phyloP scores from a whole-genome alignment of 2,888 invertebrate species.

The Agonum fuliginosum region DNA sequence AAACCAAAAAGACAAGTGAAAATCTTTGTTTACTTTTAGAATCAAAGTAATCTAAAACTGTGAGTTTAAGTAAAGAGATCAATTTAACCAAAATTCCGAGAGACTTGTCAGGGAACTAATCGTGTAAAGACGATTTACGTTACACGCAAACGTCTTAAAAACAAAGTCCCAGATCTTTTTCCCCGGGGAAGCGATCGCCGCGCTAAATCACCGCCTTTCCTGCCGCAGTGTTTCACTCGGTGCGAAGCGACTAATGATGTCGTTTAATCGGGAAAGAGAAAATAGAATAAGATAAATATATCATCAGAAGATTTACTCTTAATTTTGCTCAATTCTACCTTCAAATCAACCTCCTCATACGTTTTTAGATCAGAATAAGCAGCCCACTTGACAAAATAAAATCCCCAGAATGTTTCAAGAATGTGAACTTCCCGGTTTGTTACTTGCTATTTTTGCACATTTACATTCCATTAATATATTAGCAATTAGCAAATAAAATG shows the following conservation, averaged over 20 bases:
- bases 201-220: slow-evolving; percentile 10
- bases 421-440: too few relatives aligned
- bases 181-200: slow-evolving; percentile 20
- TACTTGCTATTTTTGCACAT: too few relatives aligned
- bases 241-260: slow-evolving; percentile 51
- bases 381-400: too few relatives aligned
- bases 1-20: background rate
- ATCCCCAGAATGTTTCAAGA: too few relatives aligned
- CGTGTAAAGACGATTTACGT: slow-evolving; percentile 55
- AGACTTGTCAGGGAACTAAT: slow-evolving; percentile 35
- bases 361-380: too few relatives aligned
- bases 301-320: too few relatives aligned
- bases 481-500: too few relatives aligned
- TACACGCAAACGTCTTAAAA: slow-evolving; percentile 61
- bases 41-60: slow-evolving; percentile 1
- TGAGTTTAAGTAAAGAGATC: slow-evolving; percentile 16
- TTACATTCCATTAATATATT: too few relatives aligned
- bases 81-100: slow-evolving; percentile 38
- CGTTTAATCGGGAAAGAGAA: too few relatives aligned
- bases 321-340: too few relatives aligned
- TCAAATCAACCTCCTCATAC: too few relatives aligned
- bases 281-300: too few relatives aligned
- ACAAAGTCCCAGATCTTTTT: slow-evolving; percentile 50
- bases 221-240: slow-evolving; percentile 24
- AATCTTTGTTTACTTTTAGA: slow-evolving; percentile 31